Evolutionary conservation across 23 tunicate genomes (phyloP).

Genomic region (Botrylloides violaceus): DNA sequence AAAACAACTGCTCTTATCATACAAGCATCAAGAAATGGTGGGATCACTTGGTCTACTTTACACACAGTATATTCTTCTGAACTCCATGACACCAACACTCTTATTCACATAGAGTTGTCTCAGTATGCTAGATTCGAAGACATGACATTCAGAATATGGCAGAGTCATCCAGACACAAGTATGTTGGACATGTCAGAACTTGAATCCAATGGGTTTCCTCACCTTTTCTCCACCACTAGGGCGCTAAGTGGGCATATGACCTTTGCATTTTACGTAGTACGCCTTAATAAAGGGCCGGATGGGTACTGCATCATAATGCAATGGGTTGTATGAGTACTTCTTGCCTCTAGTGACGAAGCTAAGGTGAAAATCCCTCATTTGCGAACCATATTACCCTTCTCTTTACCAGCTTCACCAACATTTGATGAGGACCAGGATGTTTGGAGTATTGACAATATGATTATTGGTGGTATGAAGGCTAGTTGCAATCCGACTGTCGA

Average conservation of each 20-base stretch:
- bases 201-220: too few species aligned
- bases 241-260: too few species aligned
- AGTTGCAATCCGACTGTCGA: slow-evolving; percentile 25
- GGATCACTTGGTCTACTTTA: slow-evolving; percentile 72
- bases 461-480: slow-evolving; percentile 49
- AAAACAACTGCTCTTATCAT: slow-evolving; percentile 1
- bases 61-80: background rate
- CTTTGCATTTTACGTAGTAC: too few species aligned
- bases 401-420: background rate
- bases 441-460: slow-evolving; percentile 68
- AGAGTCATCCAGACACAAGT: slow-evolving; percentile 28
- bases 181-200: too few species aligned
- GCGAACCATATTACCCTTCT: too few species aligned
- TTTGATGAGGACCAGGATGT: slow-evolving; percentile 26
- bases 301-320: too few species aligned
- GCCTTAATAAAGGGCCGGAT: too few species aligned
- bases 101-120: slow-evolving; percentile 38
- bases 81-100: background rate
- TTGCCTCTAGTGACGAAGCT: too few species aligned
- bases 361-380: too few species aligned
- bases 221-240: too few species aligned
- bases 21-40: slow-evolving; percentile 47
- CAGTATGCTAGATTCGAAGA: slow-evolving; percentile 6
- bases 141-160: slow-evolving; percentile 48
- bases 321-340: too few species aligned